Percentiles rank a stretch among this genome's conserved stretches.
Evolutionary conservation across 2,888 invertebrate species (phyloP).

Genomic region (Eupithecia subfuscata): DNA sequence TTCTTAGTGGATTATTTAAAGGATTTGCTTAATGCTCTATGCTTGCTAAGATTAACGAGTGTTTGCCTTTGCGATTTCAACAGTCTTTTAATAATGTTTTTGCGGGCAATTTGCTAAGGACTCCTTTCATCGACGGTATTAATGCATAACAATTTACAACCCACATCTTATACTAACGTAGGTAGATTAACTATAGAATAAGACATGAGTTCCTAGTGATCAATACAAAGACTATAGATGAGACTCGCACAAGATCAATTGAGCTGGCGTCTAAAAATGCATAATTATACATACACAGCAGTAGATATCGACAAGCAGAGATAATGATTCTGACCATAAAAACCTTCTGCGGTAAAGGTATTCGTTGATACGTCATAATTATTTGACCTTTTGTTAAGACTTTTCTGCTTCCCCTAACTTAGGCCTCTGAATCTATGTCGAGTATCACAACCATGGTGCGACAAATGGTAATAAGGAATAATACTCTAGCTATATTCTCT

Average conservation of each 20-base stretch:
- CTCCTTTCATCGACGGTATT: constrained; percentile 7
- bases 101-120: constrained; percentile 55
- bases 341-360: too few species aligned
- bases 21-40: constrained; percentile 78
- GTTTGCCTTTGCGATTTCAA: constrained; percentile 68
- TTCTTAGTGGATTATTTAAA: constrained; percentile 77
- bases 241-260: too few species aligned
- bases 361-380: too few species aligned
- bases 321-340: too few species aligned
- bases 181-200: background rate
- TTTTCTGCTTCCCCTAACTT: background rate
- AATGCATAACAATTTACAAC: constrained; percentile 4
- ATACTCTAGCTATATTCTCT: background rate
- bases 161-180: background rate
- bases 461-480: background rate
- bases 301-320: too few species aligned
- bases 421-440: background rate
- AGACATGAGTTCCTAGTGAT: too few species aligned
- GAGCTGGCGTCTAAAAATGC: too few species aligned
- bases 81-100: constrained; percentile 66
- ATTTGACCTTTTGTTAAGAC: too few species aligned
- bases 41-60: constrained; percentile 74
- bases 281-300: too few species aligned
- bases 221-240: too few species aligned
- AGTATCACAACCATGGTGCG: background rate